Evolutionary conservation across 2,113 vertebrate species (phyloP).

Genomic region (Ameiurus melas): DNA sequence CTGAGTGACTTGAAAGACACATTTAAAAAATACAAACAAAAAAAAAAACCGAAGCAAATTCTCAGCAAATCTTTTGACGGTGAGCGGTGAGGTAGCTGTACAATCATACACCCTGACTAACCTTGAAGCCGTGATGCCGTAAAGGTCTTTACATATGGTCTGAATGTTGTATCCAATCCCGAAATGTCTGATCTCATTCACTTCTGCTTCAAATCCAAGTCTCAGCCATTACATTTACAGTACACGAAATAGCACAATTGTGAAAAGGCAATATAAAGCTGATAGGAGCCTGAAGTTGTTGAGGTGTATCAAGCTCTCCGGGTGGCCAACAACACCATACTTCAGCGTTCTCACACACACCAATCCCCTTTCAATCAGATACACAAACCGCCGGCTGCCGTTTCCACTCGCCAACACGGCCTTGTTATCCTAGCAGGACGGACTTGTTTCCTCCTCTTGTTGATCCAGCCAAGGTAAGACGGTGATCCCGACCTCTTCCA

Average conservation of each 20-base stretch:
- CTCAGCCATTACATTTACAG: not conserved
- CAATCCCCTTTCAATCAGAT: conserved; percentile 4
- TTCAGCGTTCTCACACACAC: conserved; percentile 4
- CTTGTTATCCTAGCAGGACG: conserved; percentile 20
- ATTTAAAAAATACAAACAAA: not conserved
- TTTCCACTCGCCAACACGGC: not conserved
- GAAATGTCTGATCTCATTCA: not conserved
- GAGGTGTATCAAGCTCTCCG: not conserved
- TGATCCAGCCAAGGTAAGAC: conserved; percentile 60
- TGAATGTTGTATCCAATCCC: not conserved
- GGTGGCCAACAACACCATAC: conserved; percentile 2
- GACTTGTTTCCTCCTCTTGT: conserved; percentile 62
- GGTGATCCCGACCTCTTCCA: conserved; percentile 49
- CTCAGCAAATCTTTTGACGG: not conserved
- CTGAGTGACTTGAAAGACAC: not conserved
- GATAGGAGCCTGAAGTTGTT: not conserved
- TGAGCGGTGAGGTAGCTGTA: not conserved
- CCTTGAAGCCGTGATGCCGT: not conserved
- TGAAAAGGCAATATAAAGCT: not conserved
- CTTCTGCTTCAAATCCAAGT: not conserved
- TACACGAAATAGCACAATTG: not conserved
- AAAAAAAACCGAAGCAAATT: not conserved
- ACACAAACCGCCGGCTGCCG: not conserved
- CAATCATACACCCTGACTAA: not conserved
- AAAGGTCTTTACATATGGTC: not conserved